These are phyloP conservation scores for Rhea americana DNA, from an alignment of 2,113 vertebrate genomes.

Conservation along the genomic window DNA sequence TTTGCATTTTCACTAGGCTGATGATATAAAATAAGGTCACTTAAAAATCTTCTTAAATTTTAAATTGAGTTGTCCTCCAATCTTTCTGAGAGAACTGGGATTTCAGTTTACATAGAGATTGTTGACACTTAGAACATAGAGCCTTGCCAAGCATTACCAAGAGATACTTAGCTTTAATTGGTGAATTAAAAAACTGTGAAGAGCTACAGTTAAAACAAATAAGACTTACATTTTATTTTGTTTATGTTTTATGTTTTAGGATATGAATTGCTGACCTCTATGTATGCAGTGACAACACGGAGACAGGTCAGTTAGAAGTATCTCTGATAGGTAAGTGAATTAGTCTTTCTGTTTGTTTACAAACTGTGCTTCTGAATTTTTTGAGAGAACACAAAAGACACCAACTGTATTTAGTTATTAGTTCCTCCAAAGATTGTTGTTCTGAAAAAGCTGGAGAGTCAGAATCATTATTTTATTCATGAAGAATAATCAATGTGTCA, in stretches of 20 bases:
- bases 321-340: background rate
- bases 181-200: background rate
- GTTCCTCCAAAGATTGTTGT: background rate
- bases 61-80: background rate
- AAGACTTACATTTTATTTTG: background rate
- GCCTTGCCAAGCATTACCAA: background rate
- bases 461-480: slow-evolving; percentile 63
- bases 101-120: background rate
- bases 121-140: background rate
- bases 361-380: background rate
- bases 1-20: background rate
- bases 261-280: background rate
- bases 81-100: background rate
- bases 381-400: background rate
- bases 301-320: background rate
- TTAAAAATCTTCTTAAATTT: background rate
- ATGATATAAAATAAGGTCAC: background rate
- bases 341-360: background rate
- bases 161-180: background rate
- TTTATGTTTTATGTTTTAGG: background rate
- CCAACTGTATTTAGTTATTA: background rate
- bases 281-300: rapidly evolving
- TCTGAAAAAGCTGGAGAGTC: slow-evolving; percentile 31
- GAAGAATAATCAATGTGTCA: slow-evolving; percentile 59
- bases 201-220: background rate